Evolutionary conservation across 2,113 vertebrate genomes (phyloP).

Genomic region (Xiphophorus maculatus): DNA sequence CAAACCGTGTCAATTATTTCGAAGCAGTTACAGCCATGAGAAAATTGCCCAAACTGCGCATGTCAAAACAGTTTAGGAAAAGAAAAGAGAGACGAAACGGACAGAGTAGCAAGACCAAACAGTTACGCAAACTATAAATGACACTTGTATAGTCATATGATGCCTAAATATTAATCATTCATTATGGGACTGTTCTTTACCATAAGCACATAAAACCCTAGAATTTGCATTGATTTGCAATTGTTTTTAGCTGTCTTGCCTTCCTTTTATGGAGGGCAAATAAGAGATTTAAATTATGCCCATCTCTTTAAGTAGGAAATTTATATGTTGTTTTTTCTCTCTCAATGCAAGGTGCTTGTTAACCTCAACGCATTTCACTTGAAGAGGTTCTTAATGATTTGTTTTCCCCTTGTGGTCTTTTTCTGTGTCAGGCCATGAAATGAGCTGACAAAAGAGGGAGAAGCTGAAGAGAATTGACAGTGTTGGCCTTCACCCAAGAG

Average conservation of each 20-base stretch:
- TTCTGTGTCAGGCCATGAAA: slow-evolving; percentile 43
- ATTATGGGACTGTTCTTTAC: background rate
- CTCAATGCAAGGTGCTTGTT: background rate
- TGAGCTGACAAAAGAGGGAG: slow-evolving; percentile 31
- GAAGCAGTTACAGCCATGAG: slow-evolving; percentile 23
- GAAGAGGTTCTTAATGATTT: slow-evolving; percentile 28
- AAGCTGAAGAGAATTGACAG: slow-evolving; percentile 14
- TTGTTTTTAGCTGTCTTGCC: background rate
- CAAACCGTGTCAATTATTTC: slow-evolving; percentile 40
- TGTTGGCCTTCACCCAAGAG: slow-evolving; percentile 13
- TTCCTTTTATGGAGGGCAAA: background rate
- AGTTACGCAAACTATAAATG: slow-evolving; percentile 20
- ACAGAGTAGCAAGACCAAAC: slow-evolving; percentile 2
- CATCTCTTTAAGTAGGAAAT: background rate
- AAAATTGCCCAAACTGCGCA: slow-evolving; percentile 24
- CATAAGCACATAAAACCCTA: background rate
- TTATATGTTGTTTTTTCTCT: background rate
- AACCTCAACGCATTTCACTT: slow-evolving; percentile 11
- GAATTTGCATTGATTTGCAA: background rate
- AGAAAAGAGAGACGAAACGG: background rate
- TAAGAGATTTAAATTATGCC: background rate
- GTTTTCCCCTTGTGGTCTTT: slow-evolving; percentile 18
- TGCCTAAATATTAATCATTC: background rate
- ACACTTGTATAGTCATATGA: background rate
- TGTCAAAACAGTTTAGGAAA: slow-evolving; percentile 12